Evolutionary conservation across 1,140 invertebrate species (phyloP).

Genomic region (Saxidomus purpurata): DNA sequence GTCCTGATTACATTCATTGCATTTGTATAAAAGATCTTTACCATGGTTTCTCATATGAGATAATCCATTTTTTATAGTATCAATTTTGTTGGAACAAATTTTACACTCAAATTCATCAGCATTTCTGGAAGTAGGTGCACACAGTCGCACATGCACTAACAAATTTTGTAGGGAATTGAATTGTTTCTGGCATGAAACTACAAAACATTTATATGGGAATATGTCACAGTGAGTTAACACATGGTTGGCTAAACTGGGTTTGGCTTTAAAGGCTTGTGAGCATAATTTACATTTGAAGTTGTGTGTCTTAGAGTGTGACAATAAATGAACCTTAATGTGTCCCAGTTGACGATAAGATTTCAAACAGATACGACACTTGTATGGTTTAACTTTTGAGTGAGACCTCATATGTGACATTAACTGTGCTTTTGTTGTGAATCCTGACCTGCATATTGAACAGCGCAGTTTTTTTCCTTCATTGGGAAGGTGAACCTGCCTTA

Average conservation of each 20-base stretch:
- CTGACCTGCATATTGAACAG: not conserved
- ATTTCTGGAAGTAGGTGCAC: not conserved
- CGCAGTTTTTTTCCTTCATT: constrained; percentile 15
- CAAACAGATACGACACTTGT: constrained; percentile 5
- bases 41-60: constrained; percentile 17
- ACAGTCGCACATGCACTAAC: not conserved
- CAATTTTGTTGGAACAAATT: not conserved
- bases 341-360: constrained; percentile 36
- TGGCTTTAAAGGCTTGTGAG: not conserved
- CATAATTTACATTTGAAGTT: not conserved
- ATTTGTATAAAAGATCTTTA: constrained; percentile 2
- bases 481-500: not conserved
- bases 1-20: not conserved
- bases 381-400: constrained; percentile 29
- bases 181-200: not conserved
- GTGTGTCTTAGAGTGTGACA: not conserved
- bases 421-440: not conserved
- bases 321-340: constrained; percentile 31
- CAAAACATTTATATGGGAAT: constrained; percentile 4
- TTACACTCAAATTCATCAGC: not conserved
- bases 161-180: not conserved
- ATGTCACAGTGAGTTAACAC: not conserved
- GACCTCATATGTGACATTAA: constrained; percentile 6
- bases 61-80: not conserved
- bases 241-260: not conserved